phyloP scores from a whole-genome alignment of 1,140 invertebrate species.

The Eufriesea mexicana region DNA sequence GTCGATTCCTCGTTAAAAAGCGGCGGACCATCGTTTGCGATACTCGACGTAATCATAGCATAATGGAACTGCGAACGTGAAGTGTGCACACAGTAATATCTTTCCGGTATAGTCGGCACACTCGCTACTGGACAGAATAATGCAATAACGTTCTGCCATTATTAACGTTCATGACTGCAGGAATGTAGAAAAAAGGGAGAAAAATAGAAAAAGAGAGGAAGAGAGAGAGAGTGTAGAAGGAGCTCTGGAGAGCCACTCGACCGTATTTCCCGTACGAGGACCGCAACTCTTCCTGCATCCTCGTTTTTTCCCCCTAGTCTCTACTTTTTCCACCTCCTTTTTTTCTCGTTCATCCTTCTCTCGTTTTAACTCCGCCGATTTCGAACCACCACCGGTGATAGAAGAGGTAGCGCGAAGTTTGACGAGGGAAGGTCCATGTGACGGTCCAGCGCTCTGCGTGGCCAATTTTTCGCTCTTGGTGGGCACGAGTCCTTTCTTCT shows the following conservation, averaged over 20 bases:
- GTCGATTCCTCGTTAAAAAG: conserved; percentile 43
- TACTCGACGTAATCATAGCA: conserved; percentile 27
- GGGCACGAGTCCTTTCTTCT: too few relatives aligned
- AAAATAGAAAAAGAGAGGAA: background rate
- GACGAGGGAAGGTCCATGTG: background rate
- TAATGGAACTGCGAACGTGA: conserved; percentile 30
- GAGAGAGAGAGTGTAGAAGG: conserved; percentile 19
- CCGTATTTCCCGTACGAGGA: conserved; percentile 43
- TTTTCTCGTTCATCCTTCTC: background rate
- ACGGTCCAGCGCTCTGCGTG: too few relatives aligned
- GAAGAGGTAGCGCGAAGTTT: background rate
- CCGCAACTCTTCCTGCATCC: conserved; percentile 27
- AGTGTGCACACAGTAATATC: conserved; percentile 42
- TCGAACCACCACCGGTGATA: background rate
- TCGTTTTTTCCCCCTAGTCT: background rate
- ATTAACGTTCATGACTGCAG: conserved; percentile 45
- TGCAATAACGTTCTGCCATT: conserved; percentile 52
- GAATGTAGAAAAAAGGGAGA: background rate
- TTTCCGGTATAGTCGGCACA: background rate
- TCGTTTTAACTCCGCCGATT: conserved; percentile 4
- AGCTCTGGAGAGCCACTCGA: conserved; percentile 42
- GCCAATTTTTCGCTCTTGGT: background rate
- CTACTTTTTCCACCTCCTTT: background rate
- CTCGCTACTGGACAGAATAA: conserved; percentile 32
- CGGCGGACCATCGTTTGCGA: conserved; percentile 29